Evolutionary conservation across 2,888 invertebrate genomes (phyloP), one percentile per base, ranked within the genome.

Genomic region (Xylophagus ater): DNA sequence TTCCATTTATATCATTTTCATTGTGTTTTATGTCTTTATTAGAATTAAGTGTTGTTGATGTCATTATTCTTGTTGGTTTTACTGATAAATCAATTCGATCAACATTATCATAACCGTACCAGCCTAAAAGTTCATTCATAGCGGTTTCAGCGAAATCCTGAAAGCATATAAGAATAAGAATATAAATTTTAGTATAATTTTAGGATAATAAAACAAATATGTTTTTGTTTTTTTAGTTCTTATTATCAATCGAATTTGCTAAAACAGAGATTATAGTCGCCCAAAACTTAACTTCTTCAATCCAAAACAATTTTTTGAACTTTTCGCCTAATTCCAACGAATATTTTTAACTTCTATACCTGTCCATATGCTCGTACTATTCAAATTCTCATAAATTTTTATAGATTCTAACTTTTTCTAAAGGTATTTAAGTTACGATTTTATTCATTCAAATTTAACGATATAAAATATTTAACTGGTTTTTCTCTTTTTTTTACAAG

Each of bases 101-200:
- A 37, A 75, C 69, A 51, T 74, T 76, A 44, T 78, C 80, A 59
- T 89, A 90, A 2, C 90, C 90, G 66, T 90, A 92, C 85, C 88
- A 88, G 29, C 89, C 88, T 17, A 90, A 71, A 44, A 90, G 69
- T 63, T 90, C 89, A 57, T 88, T 89, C 88, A 90, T 90, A 2
- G 89, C 87, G 34, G 81, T 85, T 61, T 88, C 88, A 4, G 89
- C 89, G 65, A 84, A 90, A 62, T 88, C 86, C 90, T 90, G 68
- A 4, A 71, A 71, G 14, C 29, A 45, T 42, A 40, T 40, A 38
- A 39, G 13, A 23, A 39, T 45, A 44, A 28, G n/a, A n/a, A n/a
- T n/a, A n/a, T n/a, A n/a, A n/a, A n/a, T n/a, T n/a, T n/a, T n/a
- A n/a, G n/a, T 21, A 6, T 9, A 21, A 21, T 6, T 21, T 6